Percentiles rank a stretch among this genome's conserved stretches.
Conservation (phyloP, 2,113 vertebrate species). For the Myodes glareolus region DNA sequence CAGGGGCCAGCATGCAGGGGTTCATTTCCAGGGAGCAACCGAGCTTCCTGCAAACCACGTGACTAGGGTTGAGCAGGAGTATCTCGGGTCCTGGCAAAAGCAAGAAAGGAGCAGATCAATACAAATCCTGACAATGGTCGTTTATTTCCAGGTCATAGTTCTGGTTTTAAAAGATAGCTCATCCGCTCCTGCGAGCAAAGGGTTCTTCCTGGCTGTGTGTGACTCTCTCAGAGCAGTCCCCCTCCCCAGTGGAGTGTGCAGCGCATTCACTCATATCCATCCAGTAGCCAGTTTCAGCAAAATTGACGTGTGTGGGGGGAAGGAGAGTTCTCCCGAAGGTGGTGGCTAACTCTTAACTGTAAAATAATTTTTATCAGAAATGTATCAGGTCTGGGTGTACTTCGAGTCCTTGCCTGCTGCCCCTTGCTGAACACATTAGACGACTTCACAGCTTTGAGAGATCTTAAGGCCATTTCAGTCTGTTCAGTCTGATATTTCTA, state of each 20-base stretch:
- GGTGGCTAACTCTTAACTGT: not conserved
- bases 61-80: not conserved
- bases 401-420: not conserved
- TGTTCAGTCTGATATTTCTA: not conserved
- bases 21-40: slow-evolving; percentile 59
- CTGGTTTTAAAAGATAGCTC: not conserved
- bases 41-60: not conserved
- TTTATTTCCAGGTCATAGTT: not conserved
- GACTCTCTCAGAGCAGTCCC: not conserved
- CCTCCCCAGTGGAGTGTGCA: not conserved
- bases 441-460: not conserved
- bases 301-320: not conserved
- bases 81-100: not conserved
- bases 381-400: not conserved
- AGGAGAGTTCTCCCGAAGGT: not conserved
- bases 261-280: not conserved
- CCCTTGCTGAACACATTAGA: not conserved
- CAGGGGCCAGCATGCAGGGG: not conserved
- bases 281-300: slow-evolving; percentile 22
- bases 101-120: not conserved
- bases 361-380: slow-evolving; percentile 3
- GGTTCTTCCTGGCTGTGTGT: not conserved
- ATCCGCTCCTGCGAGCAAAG: not conserved
- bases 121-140: not conserved
- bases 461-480: not conserved